Evolutionary conservation across 2,888 invertebrate species (phyloP).

Genomic region (Xestia xanthographa): DNA sequence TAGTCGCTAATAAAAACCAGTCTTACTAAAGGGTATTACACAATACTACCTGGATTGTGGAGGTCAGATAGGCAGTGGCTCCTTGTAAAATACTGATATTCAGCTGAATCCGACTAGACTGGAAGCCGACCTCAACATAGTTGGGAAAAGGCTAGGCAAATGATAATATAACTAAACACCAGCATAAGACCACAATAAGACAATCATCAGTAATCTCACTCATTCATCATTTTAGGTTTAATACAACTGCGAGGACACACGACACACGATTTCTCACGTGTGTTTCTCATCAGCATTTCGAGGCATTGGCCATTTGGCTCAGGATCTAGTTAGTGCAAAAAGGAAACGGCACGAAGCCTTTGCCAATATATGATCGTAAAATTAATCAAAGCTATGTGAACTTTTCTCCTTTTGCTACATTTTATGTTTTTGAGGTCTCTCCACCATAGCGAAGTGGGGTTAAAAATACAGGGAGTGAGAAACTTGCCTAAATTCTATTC

Average conservation of each 20-base stretch:
- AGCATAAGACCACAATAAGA: background rate
- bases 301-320: background rate
- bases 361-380: background rate
- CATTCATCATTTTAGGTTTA: background rate
- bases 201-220: background rate
- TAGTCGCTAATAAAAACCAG: too few species aligned
- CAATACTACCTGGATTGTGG: too few species aligned
- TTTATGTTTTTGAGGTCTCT: background rate
- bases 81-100: too few species aligned
- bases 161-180: background rate
- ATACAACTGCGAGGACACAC: background rate
- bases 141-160: background rate
- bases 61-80: too few species aligned
- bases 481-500: background rate
- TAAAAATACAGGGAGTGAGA: too few species aligned
- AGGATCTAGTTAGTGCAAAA: constrained; percentile 6
- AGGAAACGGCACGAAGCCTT: background rate
- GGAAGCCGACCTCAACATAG: background rate
- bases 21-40: too few species aligned
- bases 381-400: background rate
- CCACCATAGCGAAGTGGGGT: background rate
- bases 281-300: background rate
- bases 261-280: background rate
- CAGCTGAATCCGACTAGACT: background rate
- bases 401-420: background rate